Evolutionary conservation across 1,140 invertebrate genomes (phyloP), one percentile per base, ranked within the genome.

Genomic region (Camponotus pennsylvanicus): DNA sequence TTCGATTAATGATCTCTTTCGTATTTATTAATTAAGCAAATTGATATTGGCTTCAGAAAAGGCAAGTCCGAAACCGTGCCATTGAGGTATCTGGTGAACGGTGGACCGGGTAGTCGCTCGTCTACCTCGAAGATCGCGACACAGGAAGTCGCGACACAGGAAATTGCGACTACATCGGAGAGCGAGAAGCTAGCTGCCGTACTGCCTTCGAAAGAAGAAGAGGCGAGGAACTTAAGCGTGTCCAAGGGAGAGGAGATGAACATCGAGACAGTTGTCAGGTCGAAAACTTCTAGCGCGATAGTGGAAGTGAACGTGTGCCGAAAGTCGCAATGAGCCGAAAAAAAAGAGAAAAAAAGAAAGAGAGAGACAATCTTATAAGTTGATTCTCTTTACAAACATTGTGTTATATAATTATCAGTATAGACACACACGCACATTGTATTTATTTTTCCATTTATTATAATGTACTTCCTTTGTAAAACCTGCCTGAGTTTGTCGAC

Each of bases 391-490:
- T 77, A 88, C 80, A 71, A 52, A 92, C 88, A 91, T 94, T 94
- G 93, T 94, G 94, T 94, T 90, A 94, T 52, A 52, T 94, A 94
- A 91, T 78, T 92, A 91, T 92, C 89, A 89, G 89, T 93, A 93
- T 94, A 93, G 92, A 92, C 89, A 93, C 49, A 52, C 49, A 52
- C 49, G 15, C 93, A 92, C 93, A 92, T 94, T 93, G 92, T 95
- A 94, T 94, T 94, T 94, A 94, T 94, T 95, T 93, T 92, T 92
- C 84, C 92, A 93, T 91, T 92, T 90, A 92, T 93, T 93, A 88
- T 92, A 92, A 92, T 91, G 86, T 90, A 91, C 86, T 91, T 90
- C 87, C 89, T 92, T 91, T 93, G 89, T 92, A 91, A 93, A 90
- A 85, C 88, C 86, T 82, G 83, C 79, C 79, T 85, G 45, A 66